phyloP scores from a whole-genome alignment of 2,113 vertebrate genomes.

The Plectropomus leopardus region DNA sequence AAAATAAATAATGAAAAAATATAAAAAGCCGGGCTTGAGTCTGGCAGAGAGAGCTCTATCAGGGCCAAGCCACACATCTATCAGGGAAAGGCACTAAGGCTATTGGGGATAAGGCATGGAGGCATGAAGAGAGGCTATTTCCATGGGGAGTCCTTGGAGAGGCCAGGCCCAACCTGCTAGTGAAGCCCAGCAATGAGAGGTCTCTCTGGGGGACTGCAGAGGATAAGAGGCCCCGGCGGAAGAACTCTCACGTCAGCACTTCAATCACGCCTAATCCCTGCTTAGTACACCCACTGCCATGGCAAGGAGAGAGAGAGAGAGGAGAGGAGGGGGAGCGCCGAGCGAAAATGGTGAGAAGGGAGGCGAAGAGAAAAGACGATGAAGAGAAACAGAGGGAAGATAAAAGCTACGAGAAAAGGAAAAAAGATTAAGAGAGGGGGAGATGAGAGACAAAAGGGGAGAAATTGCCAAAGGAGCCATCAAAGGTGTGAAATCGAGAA shows the following conservation, averaged over 20 bases:
- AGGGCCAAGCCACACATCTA: slow-evolving; percentile 74
- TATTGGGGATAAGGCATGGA: slow-evolving; percentile 74
- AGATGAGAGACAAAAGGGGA: slow-evolving; percentile 62
- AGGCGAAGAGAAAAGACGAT: slow-evolving; percentile 58
- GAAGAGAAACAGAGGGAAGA: slow-evolving; percentile 65
- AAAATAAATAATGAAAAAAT: slow-evolving; percentile 27
- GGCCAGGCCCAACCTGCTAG: slow-evolving; percentile 71
- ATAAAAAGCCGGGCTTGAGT: slow-evolving; percentile 37
- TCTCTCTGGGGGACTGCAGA: slow-evolving; percentile 80
- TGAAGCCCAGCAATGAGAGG: slow-evolving; percentile 78
- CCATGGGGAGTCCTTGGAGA: slow-evolving; percentile 75
- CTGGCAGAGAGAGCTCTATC: slow-evolving; percentile 69
- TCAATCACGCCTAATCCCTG: slow-evolving; percentile 86
- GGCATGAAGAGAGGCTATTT: slow-evolving; percentile 80
- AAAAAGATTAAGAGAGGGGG: slow-evolving; percentile 60
- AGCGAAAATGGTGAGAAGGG: slow-evolving; percentile 53
- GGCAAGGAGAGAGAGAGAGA: slow-evolving; percentile 57
- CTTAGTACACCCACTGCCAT: slow-evolving; percentile 84
- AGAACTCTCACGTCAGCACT: slow-evolving; percentile 83
- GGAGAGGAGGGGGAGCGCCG: not conserved
- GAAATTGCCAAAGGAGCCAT: slow-evolving; percentile 62
- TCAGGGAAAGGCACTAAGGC: slow-evolving; percentile 71
- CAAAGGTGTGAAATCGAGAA: slow-evolving; percentile 70
- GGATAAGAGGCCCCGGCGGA: slow-evolving; percentile 78
- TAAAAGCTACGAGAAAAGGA: slow-evolving; percentile 59